Base-by-base conservation (phyloP, 2,888 invertebrate species). In the Monochamus alternatus region DNA sequence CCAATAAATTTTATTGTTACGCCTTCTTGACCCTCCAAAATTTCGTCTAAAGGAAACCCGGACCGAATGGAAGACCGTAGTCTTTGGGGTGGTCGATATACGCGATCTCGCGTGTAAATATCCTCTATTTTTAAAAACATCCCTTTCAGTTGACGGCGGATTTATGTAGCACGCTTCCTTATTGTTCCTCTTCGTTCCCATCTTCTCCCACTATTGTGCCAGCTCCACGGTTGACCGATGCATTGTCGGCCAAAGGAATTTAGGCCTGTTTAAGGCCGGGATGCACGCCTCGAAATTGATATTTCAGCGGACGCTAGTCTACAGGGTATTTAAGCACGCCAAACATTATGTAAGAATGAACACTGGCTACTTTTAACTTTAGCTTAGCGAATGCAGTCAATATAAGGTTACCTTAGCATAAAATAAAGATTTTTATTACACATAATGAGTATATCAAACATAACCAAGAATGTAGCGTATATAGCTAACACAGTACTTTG, bases 81-180 rank as follows among this genome's bases (percentile, higher is more conserved):
- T 73, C 66, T 22, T 38, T 4, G 38, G 38, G 38, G 44, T 38
- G 72, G 76, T 79, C 75, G 77, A 74, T 73, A 66, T 66, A 65
- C 65, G 62, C 44, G 70, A 73, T 74, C 75, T 75, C 73, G 44
- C 72, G 79, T 76, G 78, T 78, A 70, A 77, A 77, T 79, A 77
- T 79, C 73, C 69, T 79, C 75, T 79, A 79, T 77, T 79, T 78
- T 77, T 75, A 75, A 75, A 78, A 77, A 77, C 78, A 76, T 78
- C 76, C 78, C 52, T 73, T 72, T 70, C 73, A 59, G 75, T 73
- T 75, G 74, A n/a, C 65, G 51, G 52, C 14, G 38, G 65, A 76
- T 76, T 76, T 76, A 78, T 76, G 66, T 64, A 70, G 31, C 73
- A 22, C 63, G 69, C 70, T 72, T 63, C 65, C 68, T 73, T 75